These are phyloP conservation scores for Calliopsis andreniformis DNA, from an alignment of 1,140 invertebrate genomes.

Conservation along the genomic window DNA sequence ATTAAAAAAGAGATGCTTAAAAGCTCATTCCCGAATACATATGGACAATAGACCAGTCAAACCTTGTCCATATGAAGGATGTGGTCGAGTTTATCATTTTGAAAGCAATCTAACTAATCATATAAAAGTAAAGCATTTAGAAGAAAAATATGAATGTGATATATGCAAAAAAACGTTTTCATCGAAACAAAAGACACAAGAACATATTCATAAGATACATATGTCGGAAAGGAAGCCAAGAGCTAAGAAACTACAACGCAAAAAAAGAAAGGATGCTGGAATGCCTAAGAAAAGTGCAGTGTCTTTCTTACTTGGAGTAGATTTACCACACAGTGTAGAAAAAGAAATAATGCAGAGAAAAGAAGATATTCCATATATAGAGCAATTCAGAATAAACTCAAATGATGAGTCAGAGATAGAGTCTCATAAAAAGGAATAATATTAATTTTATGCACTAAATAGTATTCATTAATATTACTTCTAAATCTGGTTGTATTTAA, in stretches of 20 bases:
- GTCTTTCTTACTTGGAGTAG: conserved; percentile 50
- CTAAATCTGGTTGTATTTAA: no score
- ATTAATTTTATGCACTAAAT: no score
- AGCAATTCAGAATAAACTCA: neutral
- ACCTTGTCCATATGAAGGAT: conserved; percentile 65
- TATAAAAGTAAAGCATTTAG: conserved; percentile 60
- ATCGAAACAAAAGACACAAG: conserved; percentile 52
- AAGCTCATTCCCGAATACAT: conserved; percentile 55
- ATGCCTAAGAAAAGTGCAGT: conserved; percentile 56
- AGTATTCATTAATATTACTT: no score
- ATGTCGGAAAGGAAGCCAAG: conserved; percentile 11
- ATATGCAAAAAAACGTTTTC: conserved; percentile 57
- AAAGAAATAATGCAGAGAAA: conserved; percentile 41
- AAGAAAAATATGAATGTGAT: conserved; percentile 65
- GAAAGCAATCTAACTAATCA: conserved; percentile 65
- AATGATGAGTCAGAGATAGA: neutral
- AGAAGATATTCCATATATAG: neutral
- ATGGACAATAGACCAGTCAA: conserved; percentile 35
- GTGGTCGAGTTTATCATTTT: conserved; percentile 57
- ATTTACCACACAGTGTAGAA: conserved; percentile 48
- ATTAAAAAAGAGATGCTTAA: conserved; percentile 56
- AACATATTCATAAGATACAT: conserved; percentile 57
- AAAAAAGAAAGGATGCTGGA: conserved; percentile 57
- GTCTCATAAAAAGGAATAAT: no score
- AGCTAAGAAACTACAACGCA: conserved; percentile 18